These are phyloP conservation scores for Synanthedon andrenaeformis DNA, from an alignment of 2,888 invertebrate species.

Conservation along the genomic window DNA sequence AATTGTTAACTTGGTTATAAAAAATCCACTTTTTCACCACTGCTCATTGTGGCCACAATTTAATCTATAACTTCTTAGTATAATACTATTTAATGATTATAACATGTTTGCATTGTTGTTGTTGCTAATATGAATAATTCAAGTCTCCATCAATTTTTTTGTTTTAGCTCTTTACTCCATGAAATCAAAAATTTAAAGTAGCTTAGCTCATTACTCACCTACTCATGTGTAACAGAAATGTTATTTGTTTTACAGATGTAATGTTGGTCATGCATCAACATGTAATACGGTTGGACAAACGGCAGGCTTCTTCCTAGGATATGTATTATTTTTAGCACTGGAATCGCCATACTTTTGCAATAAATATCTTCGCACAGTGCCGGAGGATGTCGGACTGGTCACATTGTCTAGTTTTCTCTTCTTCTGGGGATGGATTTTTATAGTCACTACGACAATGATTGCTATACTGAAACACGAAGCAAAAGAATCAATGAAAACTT, in stretches of 20 bases:
- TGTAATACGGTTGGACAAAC: conserved; percentile 99
- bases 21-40: too few species aligned
- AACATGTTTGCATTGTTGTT: too few species aligned
- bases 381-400: conserved; percentile 78
- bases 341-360: conserved; percentile 98
- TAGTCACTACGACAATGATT: conserved; percentile 89
- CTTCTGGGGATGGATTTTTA: conserved; percentile 95
- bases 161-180: too few species aligned
- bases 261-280: conserved; percentile 98
- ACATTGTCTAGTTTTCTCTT: conserved; percentile 86
- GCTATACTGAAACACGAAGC: conserved; percentile 89
- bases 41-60: too few species aligned
- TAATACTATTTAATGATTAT: too few species aligned
- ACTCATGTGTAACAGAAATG: too few species aligned
- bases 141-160: too few species aligned
- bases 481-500: conserved; percentile 38
- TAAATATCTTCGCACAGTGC: conserved; percentile 82
- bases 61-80: too few species aligned
- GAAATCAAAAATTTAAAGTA: too few species aligned
- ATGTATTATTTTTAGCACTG: conserved; percentile 94
- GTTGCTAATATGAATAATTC: too few species aligned
- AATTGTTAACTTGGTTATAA: too few species aligned
- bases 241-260: conserved; percentile 72
- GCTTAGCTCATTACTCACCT: too few species aligned
- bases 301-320: conserved; percentile 96